A percentile compares a stretch with the other conserved stretches of the same genome.
Conservation (phyloP, 2,888 invertebrate species). For the Lobophora halterata region DNA sequence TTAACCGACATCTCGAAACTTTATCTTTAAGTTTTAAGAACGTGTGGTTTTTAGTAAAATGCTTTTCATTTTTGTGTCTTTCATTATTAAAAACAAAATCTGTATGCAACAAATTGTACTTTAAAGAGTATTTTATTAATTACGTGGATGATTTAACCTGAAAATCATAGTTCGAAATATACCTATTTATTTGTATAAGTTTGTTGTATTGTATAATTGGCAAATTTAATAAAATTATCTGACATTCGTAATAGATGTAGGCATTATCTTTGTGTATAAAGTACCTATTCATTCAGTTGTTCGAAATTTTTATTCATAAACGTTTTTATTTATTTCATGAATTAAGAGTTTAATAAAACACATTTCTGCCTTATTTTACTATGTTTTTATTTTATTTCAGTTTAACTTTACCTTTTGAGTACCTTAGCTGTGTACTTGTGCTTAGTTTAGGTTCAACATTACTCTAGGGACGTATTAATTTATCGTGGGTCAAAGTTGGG, state of each 20-base stretch:
- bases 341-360: slow-evolving; percentile 36
- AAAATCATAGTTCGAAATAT: slow-evolving; percentile 17
- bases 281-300: slow-evolving; percentile 52
- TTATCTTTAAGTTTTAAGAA: slow-evolving; percentile 1
- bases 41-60: slow-evolving; percentile 17
- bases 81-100: slow-evolving; percentile 8
- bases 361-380: slow-evolving; percentile 31
- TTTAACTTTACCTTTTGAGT: slow-evolving; percentile 1
- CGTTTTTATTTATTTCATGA: slow-evolving; percentile 59
- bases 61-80: slow-evolving; percentile 15
- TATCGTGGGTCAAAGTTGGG: too few relatives aligned
- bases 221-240: slow-evolving; percentile 18
- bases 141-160: too few relatives aligned
- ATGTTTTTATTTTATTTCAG: slow-evolving; percentile 14
- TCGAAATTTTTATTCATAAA: slow-evolving; percentile 57
- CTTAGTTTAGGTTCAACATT: too few relatives aligned
- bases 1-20: slow-evolving; percentile 3
- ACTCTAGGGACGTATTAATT: too few relatives aligned
- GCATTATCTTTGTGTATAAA: slow-evolving; percentile 39
- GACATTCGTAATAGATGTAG: slow-evolving; percentile 16
- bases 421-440: background rate
- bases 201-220: slow-evolving; percentile 29
- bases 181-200: slow-evolving; percentile 23
- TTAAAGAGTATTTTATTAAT: slow-evolving; percentile 13
- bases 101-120: slow-evolving; percentile 3